These are phyloP conservation scores for Standfussiana lucernea DNA, from an alignment of 2,888 invertebrate species.

Conservation along the genomic window DNA sequence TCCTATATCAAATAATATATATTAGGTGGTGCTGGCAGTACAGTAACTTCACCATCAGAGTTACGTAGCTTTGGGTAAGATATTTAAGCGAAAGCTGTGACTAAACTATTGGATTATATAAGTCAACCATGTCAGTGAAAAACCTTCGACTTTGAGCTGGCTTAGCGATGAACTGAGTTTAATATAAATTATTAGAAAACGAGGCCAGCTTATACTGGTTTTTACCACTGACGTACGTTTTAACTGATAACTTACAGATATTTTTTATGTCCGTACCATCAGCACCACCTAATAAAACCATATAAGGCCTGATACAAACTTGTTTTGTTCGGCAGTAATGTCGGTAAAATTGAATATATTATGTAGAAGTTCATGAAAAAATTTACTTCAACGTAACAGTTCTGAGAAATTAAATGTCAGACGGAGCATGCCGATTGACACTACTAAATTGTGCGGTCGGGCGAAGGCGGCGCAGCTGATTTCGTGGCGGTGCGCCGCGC, in stretches of 20 bases:
- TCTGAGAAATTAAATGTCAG: no score
- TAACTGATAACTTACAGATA: no score
- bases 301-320: not conserved
- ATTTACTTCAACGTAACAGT: not conserved
- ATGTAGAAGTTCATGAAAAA: not conserved
- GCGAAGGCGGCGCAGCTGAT: not conserved
- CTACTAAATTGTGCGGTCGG: not conserved
- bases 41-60: no score
- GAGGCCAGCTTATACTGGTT: no score
- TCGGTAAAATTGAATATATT: not conserved
- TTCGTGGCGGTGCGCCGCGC: not conserved
- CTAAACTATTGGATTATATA: no score
- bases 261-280: not conserved
- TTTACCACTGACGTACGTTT: not conserved
- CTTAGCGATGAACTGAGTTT: no score
- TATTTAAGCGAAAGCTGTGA: no score
- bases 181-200: no score
- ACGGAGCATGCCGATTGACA: not conserved
- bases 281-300: not conserved
- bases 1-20: not conserved
- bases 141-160: no score
- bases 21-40: slow-evolving; percentile 4
- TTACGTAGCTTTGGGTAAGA: not conserved
- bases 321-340: not conserved
- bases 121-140: no score